These are phyloP conservation scores for Pluvianellus socialis DNA, from an alignment of 2,113 vertebrate species.

Conservation along the genomic window DNA sequence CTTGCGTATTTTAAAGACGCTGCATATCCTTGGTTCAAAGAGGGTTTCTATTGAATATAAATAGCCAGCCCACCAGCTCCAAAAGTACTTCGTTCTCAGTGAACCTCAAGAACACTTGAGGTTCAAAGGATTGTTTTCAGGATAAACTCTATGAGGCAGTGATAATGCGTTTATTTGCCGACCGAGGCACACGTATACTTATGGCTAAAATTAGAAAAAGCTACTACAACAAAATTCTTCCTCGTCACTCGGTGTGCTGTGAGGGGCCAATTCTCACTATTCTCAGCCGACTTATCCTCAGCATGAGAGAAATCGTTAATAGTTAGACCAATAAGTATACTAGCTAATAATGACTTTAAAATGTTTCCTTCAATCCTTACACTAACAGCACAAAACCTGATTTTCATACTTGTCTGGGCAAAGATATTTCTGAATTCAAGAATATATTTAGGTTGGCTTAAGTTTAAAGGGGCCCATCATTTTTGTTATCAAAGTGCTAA, in stretches of 20 bases:
- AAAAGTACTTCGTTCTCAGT: background rate
- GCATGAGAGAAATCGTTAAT: background rate
- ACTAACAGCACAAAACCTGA: background rate
- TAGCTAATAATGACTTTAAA: background rate
- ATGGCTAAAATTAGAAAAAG: slow-evolving; percentile 10
- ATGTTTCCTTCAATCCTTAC: background rate
- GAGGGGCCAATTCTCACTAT: background rate
- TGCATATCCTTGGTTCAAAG: slow-evolving; percentile 32
- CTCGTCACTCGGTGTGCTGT: background rate
- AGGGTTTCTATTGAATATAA: background rate
- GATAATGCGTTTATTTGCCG: background rate
- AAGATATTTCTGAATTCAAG: background rate
- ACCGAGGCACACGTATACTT: background rate
- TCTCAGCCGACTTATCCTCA: background rate
- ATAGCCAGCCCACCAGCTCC: background rate
- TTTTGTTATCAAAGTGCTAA: slow-evolving; percentile 6
- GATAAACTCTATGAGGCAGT: background rate
- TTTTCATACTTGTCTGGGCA: slow-evolving; percentile 5
- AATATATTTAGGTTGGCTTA: slow-evolving; percentile 12
- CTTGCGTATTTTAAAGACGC: background rate
- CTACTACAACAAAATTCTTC: background rate
- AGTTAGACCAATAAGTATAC: background rate
- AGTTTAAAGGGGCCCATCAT: background rate
- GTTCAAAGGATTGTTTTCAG: slow-evolving; percentile 40
- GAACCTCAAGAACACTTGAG: slow-evolving; percentile 36